Evolutionary conservation across 2,888 invertebrate species (phyloP).

Genomic region (Lasioglossum leucozonium): DNA sequence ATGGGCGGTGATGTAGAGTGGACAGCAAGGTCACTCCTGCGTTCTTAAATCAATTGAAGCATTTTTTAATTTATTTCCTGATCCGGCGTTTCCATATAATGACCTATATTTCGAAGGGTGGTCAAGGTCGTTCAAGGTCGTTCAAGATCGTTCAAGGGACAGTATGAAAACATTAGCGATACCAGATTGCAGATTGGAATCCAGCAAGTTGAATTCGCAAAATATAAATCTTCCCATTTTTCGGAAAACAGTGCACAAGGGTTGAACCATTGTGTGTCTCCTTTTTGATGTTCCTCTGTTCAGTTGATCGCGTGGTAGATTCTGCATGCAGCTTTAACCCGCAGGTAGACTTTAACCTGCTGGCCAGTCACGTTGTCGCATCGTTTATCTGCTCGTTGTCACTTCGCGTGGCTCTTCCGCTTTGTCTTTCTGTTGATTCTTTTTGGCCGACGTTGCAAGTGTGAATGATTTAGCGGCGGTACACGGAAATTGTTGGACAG

Average conservation of each 20-base stretch:
- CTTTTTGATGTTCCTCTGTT: neutral
- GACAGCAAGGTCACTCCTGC: neutral
- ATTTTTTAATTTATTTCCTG: neutral
- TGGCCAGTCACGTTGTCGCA: neutral
- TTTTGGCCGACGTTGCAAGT: neutral
- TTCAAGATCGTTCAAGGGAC: too few relatives aligned
- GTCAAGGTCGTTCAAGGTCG: neutral
- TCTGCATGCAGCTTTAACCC: neutral
- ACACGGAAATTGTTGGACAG: neutral
- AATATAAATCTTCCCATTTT: neutral
- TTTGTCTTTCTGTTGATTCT: neutral
- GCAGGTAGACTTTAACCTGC: neutral
- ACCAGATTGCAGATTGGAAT: neutral
- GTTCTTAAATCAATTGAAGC: neutral
- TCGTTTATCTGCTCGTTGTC: neutral
- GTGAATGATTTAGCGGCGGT: neutral
- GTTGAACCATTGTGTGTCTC: neutral
- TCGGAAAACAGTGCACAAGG: neutral
- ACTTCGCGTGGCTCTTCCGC: neutral
- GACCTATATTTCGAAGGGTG: neutral
- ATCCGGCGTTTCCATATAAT: neutral
- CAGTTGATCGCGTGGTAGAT: neutral
- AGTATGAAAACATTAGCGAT: neutral
- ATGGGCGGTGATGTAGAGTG: neutral
- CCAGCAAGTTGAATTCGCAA: neutral